Evolutionary conservation across 1,140 invertebrate species (phyloP).

Genomic region (Homalodisca vitripennis): DNA sequence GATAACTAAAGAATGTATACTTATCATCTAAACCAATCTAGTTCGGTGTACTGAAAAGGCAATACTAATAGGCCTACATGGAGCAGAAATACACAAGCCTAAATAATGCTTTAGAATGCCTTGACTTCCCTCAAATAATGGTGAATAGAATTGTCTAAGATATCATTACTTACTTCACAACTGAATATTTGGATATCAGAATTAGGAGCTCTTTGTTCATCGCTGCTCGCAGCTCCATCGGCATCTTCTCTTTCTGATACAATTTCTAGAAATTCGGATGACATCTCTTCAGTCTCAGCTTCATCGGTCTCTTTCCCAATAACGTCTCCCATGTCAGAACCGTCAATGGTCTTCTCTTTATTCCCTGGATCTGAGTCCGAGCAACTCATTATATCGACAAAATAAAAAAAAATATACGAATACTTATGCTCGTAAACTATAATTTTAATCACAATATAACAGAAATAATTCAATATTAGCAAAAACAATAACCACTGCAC

Average conservation of each 20-base stretch:
- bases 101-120: too few relatives aligned
- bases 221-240: constrained; percentile 28
- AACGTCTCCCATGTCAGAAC: constrained; percentile 46
- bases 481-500: constrained; percentile 24
- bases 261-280: constrained; percentile 31
- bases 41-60: too few relatives aligned
- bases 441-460: not conserved
- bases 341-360: constrained; percentile 34
- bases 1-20: too few relatives aligned
- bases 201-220: constrained; percentile 23
- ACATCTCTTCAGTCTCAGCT: constrained; percentile 38
- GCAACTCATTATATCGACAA: constrained; percentile 40
- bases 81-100: too few relatives aligned
- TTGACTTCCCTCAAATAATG: too few relatives aligned
- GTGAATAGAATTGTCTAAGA: too few relatives aligned
- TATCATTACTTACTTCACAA: not conserved
- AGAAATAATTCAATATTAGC: not conserved
- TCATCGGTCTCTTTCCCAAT: constrained; percentile 45
- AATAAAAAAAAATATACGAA: not conserved
- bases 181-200: not conserved
- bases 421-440: not conserved
- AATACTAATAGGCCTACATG: too few relatives aligned
- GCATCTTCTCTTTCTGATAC: constrained; percentile 36
- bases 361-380: constrained; percentile 38
- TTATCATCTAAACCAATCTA: too few relatives aligned